A percentile compares a stretch with the other conserved stretches of the same genome.
These are phyloP conservation scores for Hydriomena furcata DNA, from an alignment of 2,888 invertebrate genomes.

Conservation along the genomic window DNA sequence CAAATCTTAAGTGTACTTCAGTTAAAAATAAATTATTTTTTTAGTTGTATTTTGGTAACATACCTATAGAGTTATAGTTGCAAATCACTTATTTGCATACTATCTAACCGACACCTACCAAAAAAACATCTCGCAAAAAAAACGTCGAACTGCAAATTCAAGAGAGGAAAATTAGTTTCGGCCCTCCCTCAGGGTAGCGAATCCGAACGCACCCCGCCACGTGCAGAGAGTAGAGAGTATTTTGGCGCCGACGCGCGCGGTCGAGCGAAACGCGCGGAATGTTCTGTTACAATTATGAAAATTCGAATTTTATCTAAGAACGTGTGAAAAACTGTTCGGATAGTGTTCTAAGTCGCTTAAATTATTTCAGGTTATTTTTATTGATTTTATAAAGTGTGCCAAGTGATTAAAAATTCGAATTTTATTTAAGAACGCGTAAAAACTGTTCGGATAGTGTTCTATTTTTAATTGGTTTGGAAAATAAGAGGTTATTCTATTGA, in stretches of 20 bases:
- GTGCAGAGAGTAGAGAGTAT: conserved; percentile 70
- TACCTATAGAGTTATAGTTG: too few relatives aligned
- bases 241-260: conserved; percentile 70
- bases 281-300: conserved; percentile 34
- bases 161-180: conserved; percentile 52
- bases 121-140: conserved; percentile 12
- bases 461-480: too few relatives aligned
- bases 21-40: too few relatives aligned
- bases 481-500: neutral
- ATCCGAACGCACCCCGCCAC: conserved; percentile 55
- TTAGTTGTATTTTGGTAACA: too few relatives aligned
- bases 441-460: too few relatives aligned
- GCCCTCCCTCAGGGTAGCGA: conserved; percentile 33
- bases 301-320: conserved; percentile 12
- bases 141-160: conserved; percentile 41
- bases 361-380: too few relatives aligned
- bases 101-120: neutral
- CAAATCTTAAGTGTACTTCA: too few relatives aligned
- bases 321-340: conserved; percentile 1
- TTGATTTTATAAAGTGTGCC: conserved; percentile 2
- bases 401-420: conserved; percentile 24
- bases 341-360: too few relatives aligned
- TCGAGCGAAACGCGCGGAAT: conserved; percentile 56
- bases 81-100: neutral
- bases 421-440: conserved; percentile 1